Evolutionary conservation across 2,888 invertebrate genomes (phyloP).

Genomic region (Netelia fuscicornis): DNA sequence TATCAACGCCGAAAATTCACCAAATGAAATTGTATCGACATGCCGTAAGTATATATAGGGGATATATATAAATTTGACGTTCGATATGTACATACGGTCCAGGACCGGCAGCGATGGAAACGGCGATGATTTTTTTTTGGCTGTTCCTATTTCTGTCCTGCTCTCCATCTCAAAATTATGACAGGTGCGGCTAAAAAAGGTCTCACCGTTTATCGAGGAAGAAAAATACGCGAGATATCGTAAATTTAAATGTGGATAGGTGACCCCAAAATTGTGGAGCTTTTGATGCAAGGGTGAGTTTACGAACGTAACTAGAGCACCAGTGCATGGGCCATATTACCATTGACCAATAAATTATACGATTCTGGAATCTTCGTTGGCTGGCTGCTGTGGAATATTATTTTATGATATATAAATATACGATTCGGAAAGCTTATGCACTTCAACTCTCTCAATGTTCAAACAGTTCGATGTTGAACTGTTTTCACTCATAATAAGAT

Average conservation of each 20-base stretch:
- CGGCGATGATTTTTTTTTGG: background rate
- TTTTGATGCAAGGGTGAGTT: background rate
- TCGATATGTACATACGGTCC: slow-evolving; percentile 2
- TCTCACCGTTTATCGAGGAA: slow-evolving; percentile 14
- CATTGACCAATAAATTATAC: too few relatives aligned
- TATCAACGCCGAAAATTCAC: slow-evolving; percentile 49
- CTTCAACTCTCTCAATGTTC: too few relatives aligned
- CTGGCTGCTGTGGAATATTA: too few relatives aligned
- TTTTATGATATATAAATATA: too few relatives aligned
- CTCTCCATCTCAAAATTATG: slow-evolving; percentile 12
- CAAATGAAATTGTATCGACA: slow-evolving; percentile 41
- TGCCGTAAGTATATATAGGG: background rate
- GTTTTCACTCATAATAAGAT: too few relatives aligned
- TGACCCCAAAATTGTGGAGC: background rate
- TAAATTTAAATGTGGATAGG: background rate
- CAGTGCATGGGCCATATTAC: too few relatives aligned
- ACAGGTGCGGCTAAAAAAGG: background rate
- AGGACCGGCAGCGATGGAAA: background rate
- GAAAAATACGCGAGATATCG: slow-evolving; percentile 14
- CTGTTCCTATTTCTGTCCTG: background rate
- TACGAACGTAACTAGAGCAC: slow-evolving; percentile 26
- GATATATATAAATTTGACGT: slow-evolving; percentile 5
- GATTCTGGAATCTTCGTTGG: too few relatives aligned
- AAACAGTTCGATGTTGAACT: too few relatives aligned
- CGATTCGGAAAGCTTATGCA: too few relatives aligned